Conservation (phyloP, 2,888 invertebrate genomes). For the Hydropsyche betteni region DNA sequence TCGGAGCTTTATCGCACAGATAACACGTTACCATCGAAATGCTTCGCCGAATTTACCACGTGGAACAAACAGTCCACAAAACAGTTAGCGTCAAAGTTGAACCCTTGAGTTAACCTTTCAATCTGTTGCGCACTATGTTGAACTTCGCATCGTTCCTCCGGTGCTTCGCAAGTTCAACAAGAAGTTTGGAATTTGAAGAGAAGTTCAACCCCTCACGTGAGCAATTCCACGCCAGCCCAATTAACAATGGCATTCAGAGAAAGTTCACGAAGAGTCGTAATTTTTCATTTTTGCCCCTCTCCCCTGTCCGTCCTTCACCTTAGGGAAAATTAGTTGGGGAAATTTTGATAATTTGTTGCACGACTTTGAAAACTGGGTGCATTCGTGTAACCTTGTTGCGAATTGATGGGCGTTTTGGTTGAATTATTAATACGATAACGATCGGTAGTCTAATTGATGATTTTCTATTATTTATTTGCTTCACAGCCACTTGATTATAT, state of each 20-base stretch:
- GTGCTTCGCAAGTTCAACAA: conserved; percentile 5
- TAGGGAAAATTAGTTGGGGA: neutral
- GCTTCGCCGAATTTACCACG: too few species aligned
- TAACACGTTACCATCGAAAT: too few species aligned
- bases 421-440: too few species aligned
- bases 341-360: neutral
- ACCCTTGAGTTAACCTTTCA: neutral
- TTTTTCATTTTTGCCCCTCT: neutral
- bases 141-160: neutral
- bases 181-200: conserved; percentile 14
- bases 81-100: too few species aligned
- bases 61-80: too few species aligned
- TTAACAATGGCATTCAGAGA: too few species aligned
- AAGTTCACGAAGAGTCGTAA: conserved; percentile 2
- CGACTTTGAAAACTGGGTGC: conserved; percentile 27
- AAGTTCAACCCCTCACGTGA: conserved; percentile 1
- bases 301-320: too few species aligned
- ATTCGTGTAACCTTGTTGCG: neutral
- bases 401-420: too few species aligned
- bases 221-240: conserved; percentile 3
- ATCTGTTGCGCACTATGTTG: conserved; percentile 16
- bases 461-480: too few species aligned
- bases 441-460: too few species aligned
- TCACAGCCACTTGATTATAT: too few species aligned
- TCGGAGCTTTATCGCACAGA: too few species aligned